A percentile compares a stretch with the other conserved stretches of the same genome.
Conservation (phyloP, 2,113 vertebrate genomes). For the Turdus rufiventris region DNA sequence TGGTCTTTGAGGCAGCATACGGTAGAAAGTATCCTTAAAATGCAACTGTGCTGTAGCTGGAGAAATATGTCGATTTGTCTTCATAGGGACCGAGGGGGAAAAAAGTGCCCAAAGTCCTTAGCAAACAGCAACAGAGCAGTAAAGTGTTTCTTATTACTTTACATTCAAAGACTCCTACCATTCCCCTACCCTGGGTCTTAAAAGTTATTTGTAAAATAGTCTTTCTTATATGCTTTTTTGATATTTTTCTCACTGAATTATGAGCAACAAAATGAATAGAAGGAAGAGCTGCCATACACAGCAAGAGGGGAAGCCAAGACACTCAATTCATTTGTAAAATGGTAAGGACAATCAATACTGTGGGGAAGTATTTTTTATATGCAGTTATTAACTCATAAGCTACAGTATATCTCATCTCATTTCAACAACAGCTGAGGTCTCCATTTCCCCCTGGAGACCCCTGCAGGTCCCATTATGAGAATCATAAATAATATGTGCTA, state of each 20-base stretch:
- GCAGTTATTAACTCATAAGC: constrained; percentile 99
- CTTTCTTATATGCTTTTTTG: not conserved
- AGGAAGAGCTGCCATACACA: constrained; percentile 49
- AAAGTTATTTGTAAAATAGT: constrained; percentile 22
- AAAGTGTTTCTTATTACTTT: constrained; percentile 46
- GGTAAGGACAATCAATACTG: constrained; percentile 85
- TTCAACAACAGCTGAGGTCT: constrained; percentile 91
- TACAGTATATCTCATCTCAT: constrained; percentile 98
- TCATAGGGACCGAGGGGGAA: constrained; percentile 58
- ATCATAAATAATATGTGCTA: constrained; percentile 98
- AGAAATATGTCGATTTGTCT: constrained; percentile 79
- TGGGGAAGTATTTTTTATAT: constrained; percentile 92
- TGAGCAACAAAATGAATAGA: constrained; percentile 42
- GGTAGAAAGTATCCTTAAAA: constrained; percentile 69
- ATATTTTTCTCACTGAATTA: constrained; percentile 46
- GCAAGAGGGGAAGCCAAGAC: constrained; percentile 58
- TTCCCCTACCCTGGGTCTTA: not conserved
- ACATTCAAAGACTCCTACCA: not conserved
- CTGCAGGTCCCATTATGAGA: constrained; percentile 88
- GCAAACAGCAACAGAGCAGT: constrained; percentile 34
- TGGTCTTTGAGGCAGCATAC: constrained; percentile 66
- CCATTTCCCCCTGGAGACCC: constrained; percentile 75
- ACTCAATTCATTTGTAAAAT: constrained; percentile 80
- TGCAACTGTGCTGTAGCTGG: constrained; percentile 66
- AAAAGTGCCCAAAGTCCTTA: constrained; percentile 36